Evolutionary conservation across 2,888 invertebrate genomes (phyloP).

Genomic region (Xestia ashworthii): DNA sequence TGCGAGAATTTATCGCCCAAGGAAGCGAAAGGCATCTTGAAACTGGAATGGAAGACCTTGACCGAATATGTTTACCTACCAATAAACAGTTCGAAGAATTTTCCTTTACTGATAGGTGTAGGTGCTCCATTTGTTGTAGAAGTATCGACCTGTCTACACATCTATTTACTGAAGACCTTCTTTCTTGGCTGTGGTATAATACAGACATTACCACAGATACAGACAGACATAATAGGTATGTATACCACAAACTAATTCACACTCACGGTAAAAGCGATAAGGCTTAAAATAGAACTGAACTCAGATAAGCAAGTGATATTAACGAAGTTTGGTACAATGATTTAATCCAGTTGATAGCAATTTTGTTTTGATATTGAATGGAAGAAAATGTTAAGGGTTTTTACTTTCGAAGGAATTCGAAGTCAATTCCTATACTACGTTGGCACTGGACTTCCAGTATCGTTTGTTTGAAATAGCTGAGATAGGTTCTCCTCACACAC

Average conservation of each 20-base stretch:
- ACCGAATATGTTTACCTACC: slow-evolving; percentile 47
- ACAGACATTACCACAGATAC: slow-evolving; percentile 10
- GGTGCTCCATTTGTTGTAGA: slow-evolving; percentile 24
- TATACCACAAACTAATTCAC: slow-evolving; percentile 36
- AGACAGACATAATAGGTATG: slow-evolving; percentile 7
- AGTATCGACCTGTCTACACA: slow-evolving; percentile 36
- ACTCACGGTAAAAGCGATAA: slow-evolving; percentile 35
- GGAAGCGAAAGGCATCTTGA: slow-evolving; percentile 54
- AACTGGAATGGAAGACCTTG: slow-evolving; percentile 50
- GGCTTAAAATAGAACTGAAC: slow-evolving; percentile 33
- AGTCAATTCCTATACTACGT: background rate
- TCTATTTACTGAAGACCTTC: slow-evolving; percentile 13
- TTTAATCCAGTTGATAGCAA: slow-evolving; percentile 25
- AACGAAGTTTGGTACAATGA: slow-evolving; percentile 26
- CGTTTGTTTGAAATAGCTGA: background rate
- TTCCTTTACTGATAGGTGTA: slow-evolving; percentile 20
- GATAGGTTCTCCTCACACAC: slow-evolving; percentile 1
- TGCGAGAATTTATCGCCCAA: slow-evolving; percentile 46
- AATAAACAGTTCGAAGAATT: slow-evolving; percentile 49
- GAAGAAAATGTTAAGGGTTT: slow-evolving; percentile 6
- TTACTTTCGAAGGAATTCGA: background rate
- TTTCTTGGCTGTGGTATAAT: slow-evolving; percentile 20
- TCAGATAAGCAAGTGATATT: slow-evolving; percentile 28
- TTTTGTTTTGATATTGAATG: slow-evolving; percentile 17
- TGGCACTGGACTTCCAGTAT: background rate